These are phyloP conservation scores for Phoxinus phoxinus DNA, from an alignment of 2,113 vertebrate genomes.

Conservation along the genomic window DNA sequence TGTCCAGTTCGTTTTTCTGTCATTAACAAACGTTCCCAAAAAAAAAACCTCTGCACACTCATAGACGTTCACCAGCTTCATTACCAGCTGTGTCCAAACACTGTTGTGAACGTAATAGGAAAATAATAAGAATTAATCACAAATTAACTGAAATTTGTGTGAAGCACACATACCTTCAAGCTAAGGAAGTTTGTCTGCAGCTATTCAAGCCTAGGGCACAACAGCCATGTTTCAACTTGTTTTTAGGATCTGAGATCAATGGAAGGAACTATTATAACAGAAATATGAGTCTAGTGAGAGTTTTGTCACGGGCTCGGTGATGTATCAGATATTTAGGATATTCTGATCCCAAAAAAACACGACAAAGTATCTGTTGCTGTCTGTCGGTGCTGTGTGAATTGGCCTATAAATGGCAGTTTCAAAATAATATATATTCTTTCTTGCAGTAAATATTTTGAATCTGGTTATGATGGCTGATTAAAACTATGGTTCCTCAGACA, in stretches of 20 bases:
- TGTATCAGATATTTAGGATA: not conserved
- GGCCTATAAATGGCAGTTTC: not conserved
- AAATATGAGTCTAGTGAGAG: not conserved
- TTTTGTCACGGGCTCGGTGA: not conserved
- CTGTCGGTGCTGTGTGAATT: too few species aligned
- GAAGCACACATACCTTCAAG: conserved; percentile 9
- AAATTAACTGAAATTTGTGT: not conserved
- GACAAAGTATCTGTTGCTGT: too few species aligned
- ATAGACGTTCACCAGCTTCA: not conserved
- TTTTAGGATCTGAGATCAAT: conserved; percentile 35
- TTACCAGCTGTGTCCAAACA: not conserved
- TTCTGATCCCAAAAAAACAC: too few species aligned
- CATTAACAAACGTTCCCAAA: not conserved
- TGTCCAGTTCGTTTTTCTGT: not conserved
- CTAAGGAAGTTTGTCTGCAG: conserved; percentile 31
- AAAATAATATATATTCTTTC: not conserved
- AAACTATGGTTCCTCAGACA: too few species aligned
- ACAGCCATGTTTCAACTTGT: conserved; percentile 46
- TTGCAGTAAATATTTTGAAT: too few species aligned
- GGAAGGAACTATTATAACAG: conserved; percentile 39
- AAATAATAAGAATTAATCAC: not conserved
- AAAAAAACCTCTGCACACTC: too few species aligned
- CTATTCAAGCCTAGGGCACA: conserved; percentile 38
- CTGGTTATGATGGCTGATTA: too few species aligned
- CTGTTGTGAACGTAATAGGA: not conserved